Percentiles rank a stretch among this genome's conserved stretches.
These are phyloP conservation scores for Oreotragus oreotragus DNA, from an alignment of 2,113 vertebrate species.

Conservation along the genomic window DNA sequence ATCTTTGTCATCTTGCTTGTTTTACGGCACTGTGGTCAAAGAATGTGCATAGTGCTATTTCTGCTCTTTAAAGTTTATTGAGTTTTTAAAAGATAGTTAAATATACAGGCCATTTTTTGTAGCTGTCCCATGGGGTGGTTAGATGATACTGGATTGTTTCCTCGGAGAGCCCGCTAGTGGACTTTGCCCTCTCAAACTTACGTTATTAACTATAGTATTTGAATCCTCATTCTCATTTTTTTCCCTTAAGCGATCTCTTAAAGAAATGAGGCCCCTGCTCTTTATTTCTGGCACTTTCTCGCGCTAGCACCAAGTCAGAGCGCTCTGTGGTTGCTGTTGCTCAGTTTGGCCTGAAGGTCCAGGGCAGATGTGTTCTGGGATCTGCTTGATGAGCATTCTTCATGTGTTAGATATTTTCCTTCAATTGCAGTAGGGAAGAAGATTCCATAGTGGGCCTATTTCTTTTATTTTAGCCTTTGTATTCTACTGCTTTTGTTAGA, in stretches of 20 bases:
- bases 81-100: background rate
- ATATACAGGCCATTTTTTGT: background rate
- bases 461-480: background rate
- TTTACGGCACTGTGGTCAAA: background rate
- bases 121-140: accelerated
- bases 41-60: background rate
- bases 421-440: background rate
- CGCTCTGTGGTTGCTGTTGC: background rate
- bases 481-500: background rate
- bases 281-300: background rate
- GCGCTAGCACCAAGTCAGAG: background rate
- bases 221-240: background rate
- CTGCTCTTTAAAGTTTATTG: background rate
- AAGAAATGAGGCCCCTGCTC: background rate
- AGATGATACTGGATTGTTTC: background rate
- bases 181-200: background rate
- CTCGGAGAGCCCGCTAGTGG: accelerated
- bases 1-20: background rate
- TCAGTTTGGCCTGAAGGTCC: too few relatives aligned
- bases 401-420: background rate
- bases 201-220: background rate
- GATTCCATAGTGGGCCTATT: background rate
- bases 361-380: too few relatives aligned
- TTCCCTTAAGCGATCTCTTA: background rate
- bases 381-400: too few relatives aligned